Evolutionary conservation across 2,113 vertebrate species (phyloP), one percentile per base, ranked within the genome.

Genomic region (Oreotrochilus melanogaster): DNA sequence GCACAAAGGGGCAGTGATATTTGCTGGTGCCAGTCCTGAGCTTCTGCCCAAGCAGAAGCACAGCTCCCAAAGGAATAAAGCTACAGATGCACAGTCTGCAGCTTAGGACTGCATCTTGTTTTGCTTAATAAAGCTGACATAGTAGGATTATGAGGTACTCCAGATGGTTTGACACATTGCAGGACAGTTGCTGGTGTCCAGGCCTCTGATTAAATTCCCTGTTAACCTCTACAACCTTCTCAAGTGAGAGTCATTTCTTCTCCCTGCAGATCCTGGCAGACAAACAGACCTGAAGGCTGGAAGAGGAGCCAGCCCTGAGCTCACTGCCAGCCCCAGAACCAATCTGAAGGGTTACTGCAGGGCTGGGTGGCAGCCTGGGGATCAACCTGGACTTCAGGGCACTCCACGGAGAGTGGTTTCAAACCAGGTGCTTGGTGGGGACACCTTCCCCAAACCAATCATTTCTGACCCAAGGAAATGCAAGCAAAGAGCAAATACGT

Each of bases 121-220:
- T 92, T 50, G 64, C 86, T 78, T 95, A 93, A 92, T 78, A 94
- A 94, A 96, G 78, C 86, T 92, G 79, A 88, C 75, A 66, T 47
- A 95, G 90, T 88, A 94, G 90, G 95, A 97, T 97, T 97, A 96
- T 23, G 56, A 93, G 64, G 67, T 78, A 8, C 53, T 95, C 93
- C 92, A 96, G 93, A 92, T 94, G 93, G 92, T 78, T 88, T 92
- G 88, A 81, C 92, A 96, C 92, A 92, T 53, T 92, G 92, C 88
- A 69, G 93, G 56, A 43, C 2, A 4, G 60, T 70, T 92, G 33
- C 43, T 94, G 60, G 45, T 69, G 60, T 70, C 67, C 79, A 53
- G 39, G 64, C 75, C 86, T 88, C 85, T 89, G 86, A 93, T 93
- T 93, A 96, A 95, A 94, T 91, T 95, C 72, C 86, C 75, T 92